Evolutionary conservation across 2,113 vertebrate species (phyloP), one percentile per base, ranked within the genome.

Genomic region (Passer montanus): DNA sequence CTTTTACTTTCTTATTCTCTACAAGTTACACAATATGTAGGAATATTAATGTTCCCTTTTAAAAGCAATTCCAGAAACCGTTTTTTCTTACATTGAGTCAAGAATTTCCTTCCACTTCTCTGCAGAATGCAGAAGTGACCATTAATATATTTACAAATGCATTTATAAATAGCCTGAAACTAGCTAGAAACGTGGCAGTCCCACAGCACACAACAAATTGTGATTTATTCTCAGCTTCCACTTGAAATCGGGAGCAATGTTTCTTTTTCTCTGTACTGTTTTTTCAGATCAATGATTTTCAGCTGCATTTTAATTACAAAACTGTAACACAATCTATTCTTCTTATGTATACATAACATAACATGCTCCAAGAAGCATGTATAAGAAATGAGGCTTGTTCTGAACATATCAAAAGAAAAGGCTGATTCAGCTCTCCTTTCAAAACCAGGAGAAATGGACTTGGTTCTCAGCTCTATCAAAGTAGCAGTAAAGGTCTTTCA

Each of bases 251-350:
- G 6, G 21, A 58, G 22, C 35, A 63, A 75, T 30, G 30, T 39
- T 78, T 68, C 66, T 93, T 87, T 93, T 58, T 15, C 58, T 39
- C 41, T 73, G 33, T 11, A 43, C 13, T 43, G 26, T 33, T 68
- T 24, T 85, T 77, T 82, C 70, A 94, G 63, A 79, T 95, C 68
- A 74, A 30, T 80, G 87, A 73, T 83, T 81, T 85, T 90, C 92
- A 80, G 63, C n/a, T 90, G 72, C 39, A 74, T 85, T 91, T 95
- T 94, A 96, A 91, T 93, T 94, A 83, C 16, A 69, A 66, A 88
- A 77, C 44, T 11, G 9, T 89, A 94, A 93, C 77, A 73, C 33
- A 77, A 77, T 85, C 63, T 86, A 69, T 90, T 85, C 17, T 83
- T 35, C 41, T 73, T 69, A 37, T 60, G 70, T 59, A 44, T 31